These are phyloP conservation scores for Dolichopus griseipennis DNA, from an alignment of 2,888 invertebrate species.

Conservation along the genomic window DNA sequence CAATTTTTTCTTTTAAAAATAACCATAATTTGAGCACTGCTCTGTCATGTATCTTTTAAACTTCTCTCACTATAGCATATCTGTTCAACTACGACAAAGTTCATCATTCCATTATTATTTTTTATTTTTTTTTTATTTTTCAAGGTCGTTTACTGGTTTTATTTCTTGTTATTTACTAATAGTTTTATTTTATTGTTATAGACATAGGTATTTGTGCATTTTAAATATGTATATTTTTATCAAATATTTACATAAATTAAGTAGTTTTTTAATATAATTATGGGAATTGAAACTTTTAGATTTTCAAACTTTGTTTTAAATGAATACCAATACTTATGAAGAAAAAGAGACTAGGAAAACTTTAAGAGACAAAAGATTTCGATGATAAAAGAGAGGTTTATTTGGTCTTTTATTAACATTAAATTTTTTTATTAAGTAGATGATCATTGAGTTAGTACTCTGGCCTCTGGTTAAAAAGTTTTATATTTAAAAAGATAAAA, in stretches of 20 bases:
- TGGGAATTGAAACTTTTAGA: neutral
- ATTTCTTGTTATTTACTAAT: neutral
- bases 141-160: conserved; percentile 4
- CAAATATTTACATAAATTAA: neutral
- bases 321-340: neutral
- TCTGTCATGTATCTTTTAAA: too few relatives aligned
- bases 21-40: too few relatives aligned
- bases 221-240: too few relatives aligned
- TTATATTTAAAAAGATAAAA: too few relatives aligned
- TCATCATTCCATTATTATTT: neutral
- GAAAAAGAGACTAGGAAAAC: too few relatives aligned
- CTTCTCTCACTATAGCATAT: neutral
- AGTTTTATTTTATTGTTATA: neutral
- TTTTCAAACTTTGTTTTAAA: neutral
- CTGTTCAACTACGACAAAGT: neutral
- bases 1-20: too few relatives aligned
- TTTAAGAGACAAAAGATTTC: too few relatives aligned
- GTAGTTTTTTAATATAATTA: neutral
- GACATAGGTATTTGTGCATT: too few relatives aligned
- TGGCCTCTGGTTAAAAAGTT: neutral
- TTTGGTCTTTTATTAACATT: too few relatives aligned
- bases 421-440: too few relatives aligned
- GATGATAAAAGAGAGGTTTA: too few relatives aligned
- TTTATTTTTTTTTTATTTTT: neutral
- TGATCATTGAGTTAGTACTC: neutral